Evolutionary conservation across 1,140 invertebrate species (phyloP).

Genomic region (Dendroctonus valens): DNA sequence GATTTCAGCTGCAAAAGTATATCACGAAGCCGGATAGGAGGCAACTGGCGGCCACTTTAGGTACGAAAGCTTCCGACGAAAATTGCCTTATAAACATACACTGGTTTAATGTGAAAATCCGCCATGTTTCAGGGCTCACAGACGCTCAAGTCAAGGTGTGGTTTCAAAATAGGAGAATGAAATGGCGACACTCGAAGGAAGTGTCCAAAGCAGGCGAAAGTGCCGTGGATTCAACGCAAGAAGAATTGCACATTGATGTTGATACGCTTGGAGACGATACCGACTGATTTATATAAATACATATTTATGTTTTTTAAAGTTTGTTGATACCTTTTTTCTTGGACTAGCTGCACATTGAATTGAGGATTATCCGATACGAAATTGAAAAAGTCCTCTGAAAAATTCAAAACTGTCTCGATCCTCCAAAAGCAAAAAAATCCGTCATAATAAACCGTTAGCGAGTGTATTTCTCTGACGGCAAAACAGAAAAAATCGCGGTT

Average conservation of each 20-base stretch:
- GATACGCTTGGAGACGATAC: constrained; percentile 45
- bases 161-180: constrained; percentile 93
- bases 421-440: too few species aligned
- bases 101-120: not conserved
- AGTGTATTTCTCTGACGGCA: too few species aligned
- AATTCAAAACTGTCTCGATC: too few species aligned
- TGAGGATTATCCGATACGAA: too few species aligned
- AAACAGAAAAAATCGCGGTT: too few species aligned
- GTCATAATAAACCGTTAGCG: too few species aligned
- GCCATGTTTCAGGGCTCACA: constrained; percentile 57
- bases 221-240: constrained; percentile 45
- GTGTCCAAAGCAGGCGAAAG: constrained; percentile 44
- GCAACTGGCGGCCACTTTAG: constrained; percentile 86
- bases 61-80: constrained; percentile 48
- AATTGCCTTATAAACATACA: not conserved
- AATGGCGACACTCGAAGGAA: constrained; percentile 85
- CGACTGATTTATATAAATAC: constrained; percentile 31
- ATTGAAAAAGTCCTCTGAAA: too few species aligned
- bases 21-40: constrained; percentile 91
- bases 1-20: constrained; percentile 93
- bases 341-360: too few species aligned
- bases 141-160: constrained; percentile 92
- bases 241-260: constrained; percentile 48
- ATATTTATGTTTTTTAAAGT: not conserved
- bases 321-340: too few species aligned